These are phyloP conservation scores for Drosophila quadrilineata DNA, from an alignment of 1,140 invertebrate species.

Conservation along the genomic window DNA sequence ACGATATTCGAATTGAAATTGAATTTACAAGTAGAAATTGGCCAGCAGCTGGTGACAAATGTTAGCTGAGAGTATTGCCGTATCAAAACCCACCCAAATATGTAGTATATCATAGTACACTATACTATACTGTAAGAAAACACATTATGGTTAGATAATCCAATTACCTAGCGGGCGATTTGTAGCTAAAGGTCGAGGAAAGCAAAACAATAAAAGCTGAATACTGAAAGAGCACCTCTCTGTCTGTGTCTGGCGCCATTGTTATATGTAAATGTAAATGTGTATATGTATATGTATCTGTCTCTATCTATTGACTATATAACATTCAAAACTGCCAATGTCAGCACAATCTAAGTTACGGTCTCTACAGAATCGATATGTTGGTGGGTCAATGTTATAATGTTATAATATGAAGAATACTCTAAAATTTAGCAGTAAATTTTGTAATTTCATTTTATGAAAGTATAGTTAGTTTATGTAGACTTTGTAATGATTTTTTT, in stretches of 20 bases:
- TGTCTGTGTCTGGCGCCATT: constrained; percentile 48
- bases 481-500: too few species aligned
- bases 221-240: too few species aligned
- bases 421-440: background rate
- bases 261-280: too few species aligned
- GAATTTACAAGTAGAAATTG: constrained; percentile 65
- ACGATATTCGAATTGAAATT: constrained; percentile 19
- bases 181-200: constrained; percentile 58
- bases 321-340: constrained; percentile 67
- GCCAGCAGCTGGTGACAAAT: constrained; percentile 52
- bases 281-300: too few species aligned
- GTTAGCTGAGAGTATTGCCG: constrained; percentile 23
- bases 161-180: constrained; percentile 47
- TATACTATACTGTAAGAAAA: too few species aligned
- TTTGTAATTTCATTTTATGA: too few species aligned
- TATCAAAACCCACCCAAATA: constrained; percentile 8
- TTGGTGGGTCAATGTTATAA: background rate
- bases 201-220: constrained; percentile 12
- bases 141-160: constrained; percentile 56
- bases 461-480: too few species aligned
- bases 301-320: constrained; percentile 17
- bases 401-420: background rate
- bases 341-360: constrained; percentile 43
- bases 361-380: constrained; percentile 64
- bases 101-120: too few species aligned